Evolutionary conservation across 2,888 invertebrate species (phyloP), one percentile per base, ranked within the genome.

Genomic region (Germaria angustata): DNA sequence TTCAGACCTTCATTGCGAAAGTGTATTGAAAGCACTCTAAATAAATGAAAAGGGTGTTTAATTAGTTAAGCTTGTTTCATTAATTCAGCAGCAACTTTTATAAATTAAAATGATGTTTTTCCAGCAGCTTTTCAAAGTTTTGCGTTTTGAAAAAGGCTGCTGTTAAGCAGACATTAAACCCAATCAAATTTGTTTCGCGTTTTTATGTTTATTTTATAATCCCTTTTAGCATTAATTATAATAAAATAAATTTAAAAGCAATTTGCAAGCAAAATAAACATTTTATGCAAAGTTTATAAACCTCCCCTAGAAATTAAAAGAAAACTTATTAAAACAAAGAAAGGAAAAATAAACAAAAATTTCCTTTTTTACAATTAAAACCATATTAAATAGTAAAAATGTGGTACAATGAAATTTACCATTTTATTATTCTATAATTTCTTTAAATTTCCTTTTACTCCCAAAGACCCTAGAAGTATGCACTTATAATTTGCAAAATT

Each of bases 401-500:
- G 39, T 36, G 20, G 20, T 55, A 22, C 32, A 34, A 32, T 15
- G 17, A 49, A 61, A 39, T 51, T 51, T 66, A 34, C 32, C n/a
- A 68, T 59, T 63, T 59, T 68, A 61, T 44, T 51, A 24, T 79
- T 36, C 39, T 53, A 57, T 63, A 55, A 65, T 71, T 65, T 65
- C 39, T 32, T 39, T 46, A 6, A 24, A 20, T 65, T 41, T 8
- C n/a, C 17, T 5, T 39, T 53, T 39, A 9, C 44, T 53, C 41
- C 6, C 20, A 15, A 11, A 36, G 3, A 22, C 15, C 66, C 72
- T 51, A 34, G 71, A 76, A 82, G 66, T 76, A 79, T 71, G 79
- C 75, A 66, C 41, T 53, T 41, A 57, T 65, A 81, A 55, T 79
- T 63, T 71, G 13, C 69, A 39, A 65, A 82, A 59, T 69, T 66